These are phyloP conservation scores for Chloroceryle inda DNA, from an alignment of 2,797 vertebrate genomes.

Conservation along the genomic window DNA sequence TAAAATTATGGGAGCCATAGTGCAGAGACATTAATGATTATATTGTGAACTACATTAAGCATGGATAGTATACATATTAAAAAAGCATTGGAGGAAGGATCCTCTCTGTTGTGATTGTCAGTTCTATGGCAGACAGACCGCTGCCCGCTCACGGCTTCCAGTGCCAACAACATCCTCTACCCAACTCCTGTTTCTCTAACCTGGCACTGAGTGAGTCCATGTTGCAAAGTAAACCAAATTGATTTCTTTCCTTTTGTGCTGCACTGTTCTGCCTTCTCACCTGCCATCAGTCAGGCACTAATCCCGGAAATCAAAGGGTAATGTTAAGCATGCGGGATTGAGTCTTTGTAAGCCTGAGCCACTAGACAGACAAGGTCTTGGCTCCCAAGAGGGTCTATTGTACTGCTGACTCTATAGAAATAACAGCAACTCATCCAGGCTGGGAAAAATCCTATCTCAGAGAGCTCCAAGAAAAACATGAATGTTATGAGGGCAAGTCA, in stretches of 20 bases:
- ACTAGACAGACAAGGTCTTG: slow-evolving; percentile 35
- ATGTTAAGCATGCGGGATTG: neutral
- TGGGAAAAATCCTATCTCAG: slow-evolving; percentile 56
- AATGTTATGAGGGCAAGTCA: neutral
- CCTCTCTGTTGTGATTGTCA: neutral
- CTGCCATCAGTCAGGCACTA: slow-evolving; percentile 19
- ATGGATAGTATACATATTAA: neutral
- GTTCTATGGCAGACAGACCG: neutral
- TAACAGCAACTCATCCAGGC: slow-evolving; percentile 53
- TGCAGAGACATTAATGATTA: neutral
- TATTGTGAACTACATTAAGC: neutral
- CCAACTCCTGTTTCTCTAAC: neutral
- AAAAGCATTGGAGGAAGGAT: neutral
- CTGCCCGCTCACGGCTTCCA: neutral
- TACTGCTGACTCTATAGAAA: slow-evolving; percentile 60
- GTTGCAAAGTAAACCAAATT: neutral
- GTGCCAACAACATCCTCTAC: neutral
- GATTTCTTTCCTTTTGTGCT: neutral
- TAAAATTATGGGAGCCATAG: neutral
- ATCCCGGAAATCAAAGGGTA: slow-evolving; percentile 22
- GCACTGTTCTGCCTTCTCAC: slow-evolving; percentile 21
- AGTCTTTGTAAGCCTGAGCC: slow-evolving; percentile 38
- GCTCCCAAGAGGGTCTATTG: slow-evolving; percentile 52
- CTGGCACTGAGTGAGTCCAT: neutral
- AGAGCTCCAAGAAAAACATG: slow-evolving; percentile 55